Evolutionary conservation across 2,797 vertebrate species (phyloP).

Genomic region (Etheostoma perlongum): DNA sequence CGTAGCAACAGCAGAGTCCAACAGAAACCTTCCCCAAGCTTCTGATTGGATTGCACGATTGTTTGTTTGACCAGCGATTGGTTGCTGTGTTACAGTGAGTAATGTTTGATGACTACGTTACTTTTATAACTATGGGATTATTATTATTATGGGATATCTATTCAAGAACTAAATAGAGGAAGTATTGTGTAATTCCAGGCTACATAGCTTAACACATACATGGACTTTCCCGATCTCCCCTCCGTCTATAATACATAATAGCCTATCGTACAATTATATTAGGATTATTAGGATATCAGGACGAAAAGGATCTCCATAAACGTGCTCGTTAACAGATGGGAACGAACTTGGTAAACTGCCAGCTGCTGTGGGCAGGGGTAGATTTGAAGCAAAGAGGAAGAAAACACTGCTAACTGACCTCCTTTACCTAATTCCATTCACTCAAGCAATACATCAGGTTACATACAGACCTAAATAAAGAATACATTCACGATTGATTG

Average conservation of each 20-base stretch:
- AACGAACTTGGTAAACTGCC: conserved; percentile 49
- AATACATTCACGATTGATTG: neutral
- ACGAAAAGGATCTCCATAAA: neutral
- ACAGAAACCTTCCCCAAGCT: conserved; percentile 17
- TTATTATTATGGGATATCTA: too few species aligned
- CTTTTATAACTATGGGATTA: neutral
- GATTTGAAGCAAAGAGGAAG: conserved; percentile 28
- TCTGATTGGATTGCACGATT: conserved; percentile 77
- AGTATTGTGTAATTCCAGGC: neutral
- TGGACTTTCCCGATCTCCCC: too few species aligned
- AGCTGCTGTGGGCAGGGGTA: conserved; percentile 55
- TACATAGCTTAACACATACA: neutral
- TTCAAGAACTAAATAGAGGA: neutral
- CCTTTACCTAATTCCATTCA: conserved; percentile 1
- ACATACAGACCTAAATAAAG: conserved; percentile 10
- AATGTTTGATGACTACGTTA: conserved; percentile 6
- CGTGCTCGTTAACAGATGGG: conserved; percentile 42
- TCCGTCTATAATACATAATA: neutral
- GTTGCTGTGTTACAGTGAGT: conserved; percentile 63
- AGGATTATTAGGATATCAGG: too few species aligned
- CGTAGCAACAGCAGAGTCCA: conserved; percentile 44
- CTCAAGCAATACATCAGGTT: neutral
- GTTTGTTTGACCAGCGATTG: conserved; percentile 82
- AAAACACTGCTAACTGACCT: conserved; percentile 5
- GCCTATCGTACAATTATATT: too few species aligned